Evolutionary conservation across 53 echinoderm and acorn worm species (phyloP).

Genomic region (Echinarachnius parma): DNA sequence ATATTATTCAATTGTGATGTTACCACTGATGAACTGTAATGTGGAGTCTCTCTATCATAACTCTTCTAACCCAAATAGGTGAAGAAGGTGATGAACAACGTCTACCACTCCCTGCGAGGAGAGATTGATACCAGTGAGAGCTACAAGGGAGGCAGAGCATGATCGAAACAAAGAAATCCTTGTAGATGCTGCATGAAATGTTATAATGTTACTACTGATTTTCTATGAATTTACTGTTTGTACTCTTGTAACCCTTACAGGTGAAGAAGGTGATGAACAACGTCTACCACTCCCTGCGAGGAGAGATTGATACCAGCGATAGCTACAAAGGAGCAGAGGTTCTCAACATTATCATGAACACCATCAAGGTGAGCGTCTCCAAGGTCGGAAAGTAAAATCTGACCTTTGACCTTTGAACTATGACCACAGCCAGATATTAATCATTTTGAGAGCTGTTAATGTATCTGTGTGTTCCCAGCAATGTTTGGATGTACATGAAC

Average conservation of each 20-base stretch:
- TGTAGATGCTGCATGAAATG: too few species aligned
- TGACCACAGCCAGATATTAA: neutral
- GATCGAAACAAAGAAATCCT: too few species aligned
- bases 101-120: constrained; percentile 85
- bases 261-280: constrained; percentile 99
- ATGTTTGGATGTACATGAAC: too few species aligned
- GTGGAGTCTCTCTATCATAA: too few species aligned
- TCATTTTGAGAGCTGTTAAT: neutral
- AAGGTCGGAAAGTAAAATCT: constrained; percentile 62
- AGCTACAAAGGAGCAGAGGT: constrained; percentile 87
- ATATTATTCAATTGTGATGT: too few species aligned
- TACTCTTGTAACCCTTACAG: constrained; percentile 31
- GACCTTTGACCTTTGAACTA: constrained; percentile 15
- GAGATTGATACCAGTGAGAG: constrained; percentile 84
- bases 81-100: constrained; percentile 99
- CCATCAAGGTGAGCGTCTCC: constrained; percentile 99
- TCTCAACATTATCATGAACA: constrained; percentile 93
- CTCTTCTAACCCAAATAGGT: too few species aligned
- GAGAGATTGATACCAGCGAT: constrained; percentile 81
- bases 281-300: constrained; percentile 87
- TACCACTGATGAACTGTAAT: too few species aligned
- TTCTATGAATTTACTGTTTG: neutral
- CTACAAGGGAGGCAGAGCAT: constrained; percentile 92
- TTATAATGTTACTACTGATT: too few species aligned
- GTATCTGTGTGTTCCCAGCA: neutral